Evolutionary conservation across 2,797 vertebrate genomes (phyloP).

Genomic region (Labeo calbasu): DNA sequence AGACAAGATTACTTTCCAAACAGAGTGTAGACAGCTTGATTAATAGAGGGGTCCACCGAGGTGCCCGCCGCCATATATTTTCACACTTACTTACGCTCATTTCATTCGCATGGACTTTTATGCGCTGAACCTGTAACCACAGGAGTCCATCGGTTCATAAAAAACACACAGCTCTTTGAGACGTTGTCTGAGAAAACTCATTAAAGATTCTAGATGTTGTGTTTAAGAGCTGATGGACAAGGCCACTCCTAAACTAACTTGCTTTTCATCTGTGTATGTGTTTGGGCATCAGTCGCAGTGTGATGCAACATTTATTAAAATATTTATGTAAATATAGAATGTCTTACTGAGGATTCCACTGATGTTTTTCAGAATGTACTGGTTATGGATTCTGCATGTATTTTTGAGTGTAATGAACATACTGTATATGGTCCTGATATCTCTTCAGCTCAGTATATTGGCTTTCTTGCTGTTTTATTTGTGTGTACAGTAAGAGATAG

Average conservation of each 20-base stretch:
- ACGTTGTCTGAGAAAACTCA: constrained; percentile 72
- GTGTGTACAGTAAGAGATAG: background rate
- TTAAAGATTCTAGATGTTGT: constrained; percentile 70
- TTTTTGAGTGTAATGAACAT: background rate
- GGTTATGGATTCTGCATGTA: background rate
- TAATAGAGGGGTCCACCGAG: constrained; percentile 79
- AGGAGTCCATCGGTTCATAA: constrained; percentile 77
- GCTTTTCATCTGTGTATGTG: constrained; percentile 9
- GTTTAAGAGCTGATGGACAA: constrained; percentile 64
- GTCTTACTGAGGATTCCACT: background rate
- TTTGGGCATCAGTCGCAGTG: background rate
- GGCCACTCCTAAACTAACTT: constrained; percentile 31
- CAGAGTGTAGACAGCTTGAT: constrained; percentile 84
- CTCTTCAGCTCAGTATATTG: background rate
- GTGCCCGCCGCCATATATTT: constrained; percentile 78
- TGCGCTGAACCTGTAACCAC: constrained; percentile 75
- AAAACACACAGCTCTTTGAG: constrained; percentile 61
- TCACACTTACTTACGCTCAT: constrained; percentile 76
- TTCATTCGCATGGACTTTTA: constrained; percentile 76
- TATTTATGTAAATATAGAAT: background rate
- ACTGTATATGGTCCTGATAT: background rate
- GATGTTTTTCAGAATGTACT: background rate
- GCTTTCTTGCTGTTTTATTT: background rate
- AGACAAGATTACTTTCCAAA: constrained; percentile 83
- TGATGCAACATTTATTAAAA: constrained; percentile 16